Base-by-base conservation (phyloP, 2,797 vertebrate species). In the Hapalemur alaotrensis region DNA sequence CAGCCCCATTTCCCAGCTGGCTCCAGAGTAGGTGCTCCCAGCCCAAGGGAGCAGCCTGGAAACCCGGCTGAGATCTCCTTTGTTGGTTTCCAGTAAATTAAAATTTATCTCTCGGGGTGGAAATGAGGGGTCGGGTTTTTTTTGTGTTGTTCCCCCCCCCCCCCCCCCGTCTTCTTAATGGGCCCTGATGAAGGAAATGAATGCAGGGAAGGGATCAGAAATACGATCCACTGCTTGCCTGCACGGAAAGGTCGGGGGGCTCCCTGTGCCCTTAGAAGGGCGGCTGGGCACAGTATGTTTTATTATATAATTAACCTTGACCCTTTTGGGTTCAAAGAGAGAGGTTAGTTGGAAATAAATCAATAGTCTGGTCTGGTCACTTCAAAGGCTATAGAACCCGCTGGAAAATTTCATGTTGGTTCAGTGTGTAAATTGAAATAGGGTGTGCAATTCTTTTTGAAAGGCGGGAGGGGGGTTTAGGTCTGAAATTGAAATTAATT, bases 291-390 rank as follows among this genome's bases (percentile, higher is more conserved):
- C 97, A 96, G 98, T 98, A 91, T 98, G 97, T 98, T 99, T 99
- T 98, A 98, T 98, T 98, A 98, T 98, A 97, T 98, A 98, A 98
- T 98, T 98, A 98, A 98, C 98, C 98, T 98, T 98, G 98, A 98
- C 98, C 98, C 73, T 98, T 98, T n/a, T 80, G 97, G 98, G 98
- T 98, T 99, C 98, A 99, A 98, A 99, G 98, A 98, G 97, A 98
- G 98, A 98, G 98, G 98, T 97, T 98, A 97, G 98, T 54, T 97
- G 96, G 98, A 98, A 98, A 98, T 99, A 98, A 98, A 98, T 99
- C 98, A 99, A 96, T 97, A 96, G 98, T 97, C 98, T 96, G 98
- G 96, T 97, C 98, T 97, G 98, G 98, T 98, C 98, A 98, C 98
- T 98, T 99, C 98, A 99, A 98, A 98, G 98, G 78, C 96, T 95